These are phyloP conservation scores for Tricholauxania praeusta DNA, from an alignment of 2,888 invertebrate species.

Conservation along the genomic window DNA sequence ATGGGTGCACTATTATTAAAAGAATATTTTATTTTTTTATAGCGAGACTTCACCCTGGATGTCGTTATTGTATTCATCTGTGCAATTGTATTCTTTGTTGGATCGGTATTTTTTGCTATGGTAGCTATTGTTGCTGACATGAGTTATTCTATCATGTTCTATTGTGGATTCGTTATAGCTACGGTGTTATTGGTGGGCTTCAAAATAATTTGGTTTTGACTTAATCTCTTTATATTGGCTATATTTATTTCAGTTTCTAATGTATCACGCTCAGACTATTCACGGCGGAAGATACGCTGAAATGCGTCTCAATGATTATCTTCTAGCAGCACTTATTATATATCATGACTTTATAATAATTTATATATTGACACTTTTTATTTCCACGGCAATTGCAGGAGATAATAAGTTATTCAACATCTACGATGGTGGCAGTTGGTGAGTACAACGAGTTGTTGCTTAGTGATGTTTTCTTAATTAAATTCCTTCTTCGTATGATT, in stretches of 20 bases:
- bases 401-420: no score
- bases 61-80: conserved; percentile 57
- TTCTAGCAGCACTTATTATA: conserved; percentile 55
- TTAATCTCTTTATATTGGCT: no score
- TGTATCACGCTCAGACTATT: conserved; percentile 61
- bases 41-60: conserved; percentile 60
- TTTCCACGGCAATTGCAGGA: no score
- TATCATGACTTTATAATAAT: conserved; percentile 55
- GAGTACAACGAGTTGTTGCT: no score
- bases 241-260: conserved; percentile 51
- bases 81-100: conserved; percentile 55
- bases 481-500: no score
- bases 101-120: conserved; percentile 49
- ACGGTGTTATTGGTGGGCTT: conserved; percentile 13
- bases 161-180: conserved; percentile 41
- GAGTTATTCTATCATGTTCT: conserved; percentile 47
- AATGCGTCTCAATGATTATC: conserved; percentile 54
- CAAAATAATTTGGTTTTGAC: no score
- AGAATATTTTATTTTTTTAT: background rate
- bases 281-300: conserved; percentile 60
- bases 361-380: conserved; percentile 47
- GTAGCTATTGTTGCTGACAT: conserved; percentile 42
- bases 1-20: no score
- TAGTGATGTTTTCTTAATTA: no score
- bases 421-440: no score